Evolutionary conservation across 1,140 invertebrate genomes (phyloP).

Genomic region (Latrodectus geometricus): DNA sequence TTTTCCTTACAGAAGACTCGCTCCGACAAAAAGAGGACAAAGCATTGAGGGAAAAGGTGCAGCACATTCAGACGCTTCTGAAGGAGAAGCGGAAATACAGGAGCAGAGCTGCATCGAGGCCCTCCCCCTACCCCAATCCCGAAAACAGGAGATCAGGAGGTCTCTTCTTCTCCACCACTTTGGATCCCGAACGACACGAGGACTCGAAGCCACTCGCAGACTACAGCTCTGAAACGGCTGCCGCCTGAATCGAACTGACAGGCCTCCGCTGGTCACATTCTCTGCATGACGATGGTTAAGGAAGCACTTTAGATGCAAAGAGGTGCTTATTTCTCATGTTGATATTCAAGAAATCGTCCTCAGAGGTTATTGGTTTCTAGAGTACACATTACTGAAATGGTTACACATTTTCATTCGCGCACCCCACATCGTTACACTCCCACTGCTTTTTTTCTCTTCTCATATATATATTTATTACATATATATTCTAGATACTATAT

Average conservation of each 20-base stretch:
- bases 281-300: neutral
- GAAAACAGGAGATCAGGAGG: neutral
- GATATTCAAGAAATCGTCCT: neutral
- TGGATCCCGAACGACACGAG: neutral
- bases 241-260: conserved; percentile 20
- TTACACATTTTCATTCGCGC: no score
- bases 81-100: conserved; percentile 85
- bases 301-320: neutral
- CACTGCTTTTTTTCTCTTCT: no score
- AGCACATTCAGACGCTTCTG: conserved; percentile 86
- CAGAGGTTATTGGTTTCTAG: neutral
- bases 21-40: conserved; percentile 75
- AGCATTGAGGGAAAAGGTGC: conserved; percentile 86
- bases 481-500: no score
- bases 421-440: no score
- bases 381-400: neutral
- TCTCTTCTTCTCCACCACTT: neutral
- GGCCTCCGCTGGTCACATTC: neutral
- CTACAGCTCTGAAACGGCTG: conserved; percentile 53
- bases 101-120: conserved; percentile 67
- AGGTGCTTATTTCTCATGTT: neutral
- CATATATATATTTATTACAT: no score
- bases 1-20: conserved; percentile 48
- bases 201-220: neutral
- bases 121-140: conserved; percentile 76